Base-by-base conservation (phyloP, 2,113 vertebrate genomes). In the Scomber japonicus region DNA sequence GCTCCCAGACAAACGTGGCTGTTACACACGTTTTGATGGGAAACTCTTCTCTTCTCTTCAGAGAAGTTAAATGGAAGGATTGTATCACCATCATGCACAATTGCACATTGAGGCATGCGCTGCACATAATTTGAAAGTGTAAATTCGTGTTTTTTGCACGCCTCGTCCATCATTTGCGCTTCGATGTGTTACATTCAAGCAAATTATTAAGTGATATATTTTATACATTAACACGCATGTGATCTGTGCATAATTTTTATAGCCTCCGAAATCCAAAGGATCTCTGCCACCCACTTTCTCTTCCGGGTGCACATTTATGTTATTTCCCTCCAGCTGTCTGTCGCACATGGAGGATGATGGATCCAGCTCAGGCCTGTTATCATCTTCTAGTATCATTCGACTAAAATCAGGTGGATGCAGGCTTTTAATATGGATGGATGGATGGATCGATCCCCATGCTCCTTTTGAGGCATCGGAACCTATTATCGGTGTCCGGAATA, bases 241-340 rank as follows among this genome's bases (percentile, higher is more conserved):
- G 9, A 3, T 17, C 3, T 5, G 49, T 30, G 65, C 21, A n/a
- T 70, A 56, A 55, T 49, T 65, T 21, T 65, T 30, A 78, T 17
- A 55, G 45, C 27, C 75, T 67, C 51, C 59, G 11, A 16, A 62
- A 59, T 11, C 11, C 19, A 21, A 4, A 40, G 0, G 17, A 13
- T 71, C 46, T 75, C 78, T 54, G 63, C 70, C 21, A 10, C 81
- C 55, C 65, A 0, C 50, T 56, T 79, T 80, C 75, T 83, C 82
- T 87, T 91, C 90, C 90, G 89, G 88, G 68, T 85, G 50, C 66
- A 13, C 65, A 63, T 8, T 48, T 68, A 3, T 30, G 70, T 19
- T 5, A 40, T 45, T 8, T 56, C 46, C 24, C 62, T 68, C n/a
- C 55, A 19, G 11, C 16, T n/a, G 0, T n/a, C 49, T n/a, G 21